Evolutionary conservation across 2,113 vertebrate species (phyloP), one percentile per base, ranked within the genome.

Genomic region (Seriola rivoliana): DNA sequence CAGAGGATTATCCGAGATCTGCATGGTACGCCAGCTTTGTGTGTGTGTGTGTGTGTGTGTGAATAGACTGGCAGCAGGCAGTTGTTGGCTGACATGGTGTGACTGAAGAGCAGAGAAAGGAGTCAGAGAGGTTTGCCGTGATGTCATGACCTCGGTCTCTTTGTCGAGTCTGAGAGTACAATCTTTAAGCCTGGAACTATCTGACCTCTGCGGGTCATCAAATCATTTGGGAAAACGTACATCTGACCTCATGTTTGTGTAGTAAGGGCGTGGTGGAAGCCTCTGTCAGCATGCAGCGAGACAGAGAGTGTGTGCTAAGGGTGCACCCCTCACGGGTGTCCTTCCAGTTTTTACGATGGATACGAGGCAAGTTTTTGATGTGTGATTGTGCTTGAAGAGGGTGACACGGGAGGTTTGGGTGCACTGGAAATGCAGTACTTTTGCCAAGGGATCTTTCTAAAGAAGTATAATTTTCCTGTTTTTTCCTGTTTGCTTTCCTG

Each of bases 1-100:
- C 98, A 98, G 92, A 97, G 97, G 91, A 97, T 99, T 94, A 96
- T 99, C 93, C 91, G 95, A 66, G 98, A 99, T 94, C 93, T 99
- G 88, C 96, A 97, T 88, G 98, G 98, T 99, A 96, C 16, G 34
- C 68, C 78, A 85, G 70, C 82, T 71, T 85, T 85, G 62, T 90
- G 59, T 82, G 71, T 83, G 71, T 83, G 71, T 87, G 70, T 66
- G 52, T 72, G 75, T 65, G 25, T 19, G 50, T 80, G 82, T 73
- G 80, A 82, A 46, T 89, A 63, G 63, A 69, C 46, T 44, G 67
- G 36, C 34, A 60, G 36, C 59, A 23, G 21, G 58, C 38, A 36
- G 46, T 84, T 66, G 44, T 44, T 63, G 42, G 76, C 68, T 86
- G 78, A 70, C 67, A 70, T 79, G 60, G 65, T 64, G 59, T 57